These are phyloP conservation scores for Drosophila tsacasi DNA, from an alignment of 1,140 invertebrate species.

Conservation along the genomic window DNA sequence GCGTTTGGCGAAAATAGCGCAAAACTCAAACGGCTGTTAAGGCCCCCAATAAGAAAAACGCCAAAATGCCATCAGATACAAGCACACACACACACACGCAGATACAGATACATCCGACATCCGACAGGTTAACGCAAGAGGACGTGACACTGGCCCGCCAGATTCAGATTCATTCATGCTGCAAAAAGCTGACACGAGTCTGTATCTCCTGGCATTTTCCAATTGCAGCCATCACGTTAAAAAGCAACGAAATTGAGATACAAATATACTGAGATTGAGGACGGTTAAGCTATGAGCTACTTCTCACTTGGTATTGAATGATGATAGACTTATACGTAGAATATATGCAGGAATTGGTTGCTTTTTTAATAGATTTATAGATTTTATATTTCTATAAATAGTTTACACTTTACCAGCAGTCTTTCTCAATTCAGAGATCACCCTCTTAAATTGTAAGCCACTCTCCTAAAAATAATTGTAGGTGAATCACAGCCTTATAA, in stretches of 20 bases:
- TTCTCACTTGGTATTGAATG: constrained; percentile 9
- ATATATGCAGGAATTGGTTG: not conserved
- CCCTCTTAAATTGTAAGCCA: not conserved
- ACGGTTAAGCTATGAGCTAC: constrained; percentile 29
- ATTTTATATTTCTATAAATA: no score
- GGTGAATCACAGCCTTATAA: not conserved
- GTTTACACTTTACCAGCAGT: not conserved
- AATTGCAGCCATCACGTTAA: constrained; percentile 54
- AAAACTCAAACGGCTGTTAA: constrained; percentile 71
- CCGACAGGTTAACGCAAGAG: constrained; percentile 49
- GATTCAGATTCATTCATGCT: constrained; percentile 74
- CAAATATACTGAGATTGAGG: constrained; percentile 49
- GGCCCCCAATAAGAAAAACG: constrained; percentile 36
- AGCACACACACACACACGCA: constrained; percentile 12
- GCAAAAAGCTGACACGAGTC: constrained; percentile 56
- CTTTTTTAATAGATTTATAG: not conserved
- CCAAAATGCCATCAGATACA: constrained; percentile 55
- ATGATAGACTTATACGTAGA: not conserved
- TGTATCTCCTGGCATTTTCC: constrained; percentile 49
- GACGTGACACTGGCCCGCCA: constrained; percentile 56
- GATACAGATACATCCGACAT: constrained; percentile 33
- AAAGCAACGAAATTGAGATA: constrained; percentile 45
- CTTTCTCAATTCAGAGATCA: not conserved
- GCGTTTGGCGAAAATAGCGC: constrained; percentile 62
- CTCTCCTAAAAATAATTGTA: not conserved